Conservation (phyloP, 2,888 invertebrate genomes). For the Thelaira solivaga region DNA sequence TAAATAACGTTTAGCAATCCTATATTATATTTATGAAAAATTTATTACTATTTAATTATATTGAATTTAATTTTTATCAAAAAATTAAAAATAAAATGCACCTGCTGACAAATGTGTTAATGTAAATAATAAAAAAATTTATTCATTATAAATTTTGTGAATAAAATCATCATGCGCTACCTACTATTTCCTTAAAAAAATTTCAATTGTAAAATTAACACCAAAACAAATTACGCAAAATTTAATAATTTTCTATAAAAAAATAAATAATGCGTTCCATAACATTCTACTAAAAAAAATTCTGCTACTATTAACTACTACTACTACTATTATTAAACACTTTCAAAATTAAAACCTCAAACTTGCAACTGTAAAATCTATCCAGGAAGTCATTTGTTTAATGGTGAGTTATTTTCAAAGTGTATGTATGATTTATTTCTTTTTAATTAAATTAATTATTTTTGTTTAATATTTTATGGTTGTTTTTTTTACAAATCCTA, state of each 20-base stretch:
- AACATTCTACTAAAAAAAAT: neutral
- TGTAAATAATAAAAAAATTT: slow-evolving; percentile 15
- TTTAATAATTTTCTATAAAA: neutral
- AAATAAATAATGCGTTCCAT: neutral
- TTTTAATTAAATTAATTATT: slow-evolving; percentile 6
- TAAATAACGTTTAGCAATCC: too few relatives aligned
- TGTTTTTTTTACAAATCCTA: neutral
- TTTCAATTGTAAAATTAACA: neutral
- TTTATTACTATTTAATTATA: slow-evolving; percentile 49
- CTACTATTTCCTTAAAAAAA: slow-evolving; percentile 23
- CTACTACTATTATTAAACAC: slow-evolving; percentile 41
- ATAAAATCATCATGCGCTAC: slow-evolving; percentile 4
- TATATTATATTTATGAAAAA: slow-evolving; percentile 15
- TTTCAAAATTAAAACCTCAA: slow-evolving; percentile 48
- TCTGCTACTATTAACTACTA: slow-evolving; percentile 35
- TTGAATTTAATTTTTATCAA: slow-evolving; percentile 13
- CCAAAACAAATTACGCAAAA: neutral
- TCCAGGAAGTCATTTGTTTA: slow-evolving; percentile 69
- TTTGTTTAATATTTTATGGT: neutral
- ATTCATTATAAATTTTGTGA: slow-evolving; percentile 1
- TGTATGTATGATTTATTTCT: neutral
- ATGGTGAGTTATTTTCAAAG: slow-evolving; percentile 65
- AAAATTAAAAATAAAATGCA: slow-evolving; percentile 28
- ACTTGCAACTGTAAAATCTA: slow-evolving; percentile 64
- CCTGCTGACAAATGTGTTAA: slow-evolving; percentile 38